These are phyloP conservation scores for Laodelphax striatellus DNA, from an alignment of 1,140 invertebrate species.

Conservation along the genomic window DNA sequence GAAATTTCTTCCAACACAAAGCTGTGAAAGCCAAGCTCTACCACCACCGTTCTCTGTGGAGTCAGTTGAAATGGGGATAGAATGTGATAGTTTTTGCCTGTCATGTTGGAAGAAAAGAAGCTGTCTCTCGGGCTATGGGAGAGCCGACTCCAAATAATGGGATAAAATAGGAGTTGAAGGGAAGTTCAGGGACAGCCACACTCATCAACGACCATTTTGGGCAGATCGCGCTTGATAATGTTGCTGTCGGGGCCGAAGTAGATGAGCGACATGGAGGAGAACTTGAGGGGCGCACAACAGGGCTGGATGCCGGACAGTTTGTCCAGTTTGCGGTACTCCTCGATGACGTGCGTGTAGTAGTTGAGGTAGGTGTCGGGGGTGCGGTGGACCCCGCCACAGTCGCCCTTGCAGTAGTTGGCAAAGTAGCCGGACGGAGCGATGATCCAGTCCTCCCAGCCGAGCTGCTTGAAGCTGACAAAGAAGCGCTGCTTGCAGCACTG, in stretches of 20 bases:
- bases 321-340: slow-evolving; percentile 70
- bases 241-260: slow-evolving; percentile 84
- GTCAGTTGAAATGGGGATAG: too few species aligned
- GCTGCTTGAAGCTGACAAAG: slow-evolving; percentile 78
- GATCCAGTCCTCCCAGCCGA: slow-evolving; percentile 93
- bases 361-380: slow-evolving; percentile 74
- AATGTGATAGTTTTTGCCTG: too few species aligned
- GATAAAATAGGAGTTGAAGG: too few species aligned
- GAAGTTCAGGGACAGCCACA: slow-evolving; percentile 75
- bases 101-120: too few species aligned
- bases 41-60: too few species aligned
- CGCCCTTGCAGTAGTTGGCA: slow-evolving; percentile 88
- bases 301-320: slow-evolving; percentile 63
- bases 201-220: slow-evolving; percentile 93
- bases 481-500: slow-evolving; percentile 86
- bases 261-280: slow-evolving; percentile 83
- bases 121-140: too few species aligned
- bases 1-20: too few species aligned
- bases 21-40: too few species aligned
- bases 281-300: slow-evolving; percentile 88
- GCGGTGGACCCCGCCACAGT: slow-evolving; percentile 59
- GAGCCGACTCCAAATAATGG: too few species aligned
- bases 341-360: slow-evolving; percentile 81
- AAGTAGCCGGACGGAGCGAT: slow-evolving; percentile 77
- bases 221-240: slow-evolving; percentile 86